Base-by-base conservation (phyloP, 2,888 invertebrate species). In the Nymphalis urticae region DNA sequence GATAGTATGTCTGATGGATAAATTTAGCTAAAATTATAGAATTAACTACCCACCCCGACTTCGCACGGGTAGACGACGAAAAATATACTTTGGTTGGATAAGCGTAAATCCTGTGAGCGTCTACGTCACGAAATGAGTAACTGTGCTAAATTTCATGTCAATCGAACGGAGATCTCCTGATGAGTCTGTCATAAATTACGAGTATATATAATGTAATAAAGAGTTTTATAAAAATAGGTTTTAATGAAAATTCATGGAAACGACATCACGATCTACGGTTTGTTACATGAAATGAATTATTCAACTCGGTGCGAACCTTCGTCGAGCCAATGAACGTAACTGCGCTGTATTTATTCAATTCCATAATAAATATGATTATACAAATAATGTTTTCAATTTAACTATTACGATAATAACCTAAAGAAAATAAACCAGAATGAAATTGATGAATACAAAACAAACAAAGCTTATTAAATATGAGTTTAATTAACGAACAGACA, bases 401-500 rank as follows among this genome's bases (percentile, higher is more conserved):
- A 70, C 64, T 67, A 63, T 67, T 21, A 67, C 64, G 47, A 50
- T 67, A 67, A 63, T 64, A 63, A 56, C 56, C 58, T 21, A 54
- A 54, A 50, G 59, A 66, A 51, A 64, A 66, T 56, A 70, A 64
- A 32, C 48, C 62, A 32, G 53, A 48, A 56, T 36, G 24, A 48
- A 62, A 70, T 68, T 68, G 64, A 68, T 71, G 66, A 69, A 71
- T 66, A 60, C 62, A 66, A 63, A 63, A 62, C 69, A 71, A 69
- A 71, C 66, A 71, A 42, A 50, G 54, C 63, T 69, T 71, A 71
- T 69, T 66, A 71, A 71, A 71, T 71, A 53, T 42, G 59, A 65
- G 62, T 68, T 71, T 71, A 71, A 71, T 71, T 71, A 71, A 68
- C 71, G 65, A 71, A 70, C 64, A 68, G 61, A 10, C 60, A 66